These are phyloP conservation scores for Heliopora coerulea DNA, from an alignment of 92 coral and sea anemone genomes.

Conservation along the genomic window DNA sequence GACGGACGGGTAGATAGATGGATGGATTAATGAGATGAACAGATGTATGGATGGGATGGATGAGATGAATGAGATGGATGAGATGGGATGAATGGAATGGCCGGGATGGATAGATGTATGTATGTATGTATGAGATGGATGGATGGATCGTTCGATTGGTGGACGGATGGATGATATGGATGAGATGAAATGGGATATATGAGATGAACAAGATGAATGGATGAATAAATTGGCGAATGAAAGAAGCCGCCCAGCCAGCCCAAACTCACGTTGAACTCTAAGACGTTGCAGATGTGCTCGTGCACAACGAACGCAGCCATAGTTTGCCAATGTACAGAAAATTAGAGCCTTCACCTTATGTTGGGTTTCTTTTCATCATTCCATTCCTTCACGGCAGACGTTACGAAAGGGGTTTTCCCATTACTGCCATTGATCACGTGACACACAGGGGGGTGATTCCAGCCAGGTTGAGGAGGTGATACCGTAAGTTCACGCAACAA, in stretches of 20 bases:
- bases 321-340: no score
- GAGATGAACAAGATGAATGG: no score
- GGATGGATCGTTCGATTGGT: neutral
- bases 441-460: conserved; percentile 20
- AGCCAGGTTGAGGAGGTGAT: conserved; percentile 8
- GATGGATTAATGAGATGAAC: neutral
- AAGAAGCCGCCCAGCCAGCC: no score
- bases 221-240: neutral
- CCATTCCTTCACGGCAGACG: neutral
- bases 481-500: conserved; percentile 12
- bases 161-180: neutral
- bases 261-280: no score
- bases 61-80: no score
- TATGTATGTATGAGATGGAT: neutral
- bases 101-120: neutral
- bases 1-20: no score
- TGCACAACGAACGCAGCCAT: neutral
- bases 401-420: neutral
- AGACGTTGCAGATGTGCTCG: no score
- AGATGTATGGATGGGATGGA: no score
- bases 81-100: no score
- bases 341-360: neutral
- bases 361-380: conserved; percentile 1
- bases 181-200: no score
- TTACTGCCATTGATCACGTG: conserved; percentile 1